A percentile compares a stretch with the other conserved stretches of the same genome.
Conservation (phyloP, 2,797 vertebrate genomes). For the Tympanoctomys barrerae region DNA sequence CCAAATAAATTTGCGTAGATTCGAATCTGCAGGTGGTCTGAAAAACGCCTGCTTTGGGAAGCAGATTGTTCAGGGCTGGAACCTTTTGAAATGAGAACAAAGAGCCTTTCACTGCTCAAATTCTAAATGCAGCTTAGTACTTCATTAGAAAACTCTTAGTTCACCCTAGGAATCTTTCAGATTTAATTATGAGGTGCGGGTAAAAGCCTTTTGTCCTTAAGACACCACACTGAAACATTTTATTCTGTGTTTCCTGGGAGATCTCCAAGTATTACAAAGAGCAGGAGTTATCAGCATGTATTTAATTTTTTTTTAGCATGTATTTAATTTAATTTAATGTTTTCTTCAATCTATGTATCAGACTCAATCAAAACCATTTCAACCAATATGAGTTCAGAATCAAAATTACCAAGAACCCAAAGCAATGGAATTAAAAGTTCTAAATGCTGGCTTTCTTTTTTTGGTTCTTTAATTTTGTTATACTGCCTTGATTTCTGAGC, state of each 20-base stretch:
- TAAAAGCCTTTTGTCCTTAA: constrained; percentile 73
- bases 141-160: constrained; percentile 89
- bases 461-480: background rate
- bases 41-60: constrained; percentile 83
- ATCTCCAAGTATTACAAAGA: constrained; percentile 74
- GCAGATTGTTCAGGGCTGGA: constrained; percentile 86
- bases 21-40: constrained; percentile 88
- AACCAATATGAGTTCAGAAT: constrained; percentile 11
- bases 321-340: background rate
- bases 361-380: constrained; percentile 1
- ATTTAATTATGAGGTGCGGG: constrained; percentile 85
- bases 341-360: constrained; percentile 48
- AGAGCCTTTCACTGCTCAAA: constrained; percentile 87
- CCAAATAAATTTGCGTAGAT: constrained; percentile 86
- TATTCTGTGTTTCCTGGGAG: constrained; percentile 84
- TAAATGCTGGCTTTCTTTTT: background rate
- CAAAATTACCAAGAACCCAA: constrained; percentile 30
- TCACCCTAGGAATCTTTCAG: constrained; percentile 86
- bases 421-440: background rate
- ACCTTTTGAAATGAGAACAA: constrained; percentile 88
- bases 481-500: background rate
- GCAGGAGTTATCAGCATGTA: constrained; percentile 73
- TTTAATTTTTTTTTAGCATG: constrained; percentile 7
- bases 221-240: constrained; percentile 81
- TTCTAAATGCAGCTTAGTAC: constrained; percentile 88